A percentile compares a stretch with the other conserved stretches of the same genome.
These are phyloP conservation scores for Orthonyx spaldingii DNA, from an alignment of 2,113 vertebrate species.

Conservation along the genomic window DNA sequence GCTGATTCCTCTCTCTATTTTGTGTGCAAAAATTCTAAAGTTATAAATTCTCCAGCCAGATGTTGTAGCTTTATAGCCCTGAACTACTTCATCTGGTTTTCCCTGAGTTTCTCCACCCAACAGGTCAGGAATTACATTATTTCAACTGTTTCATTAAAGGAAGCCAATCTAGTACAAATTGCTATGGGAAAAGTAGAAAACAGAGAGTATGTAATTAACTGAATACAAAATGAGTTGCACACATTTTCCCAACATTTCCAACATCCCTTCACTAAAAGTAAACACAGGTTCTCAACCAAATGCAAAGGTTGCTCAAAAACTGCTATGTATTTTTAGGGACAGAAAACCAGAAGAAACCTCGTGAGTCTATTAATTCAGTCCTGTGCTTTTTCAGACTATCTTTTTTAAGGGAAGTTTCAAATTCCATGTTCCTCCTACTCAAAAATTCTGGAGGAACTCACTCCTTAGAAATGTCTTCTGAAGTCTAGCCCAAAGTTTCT, in stretches of 20 bases:
- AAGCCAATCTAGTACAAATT: background rate
- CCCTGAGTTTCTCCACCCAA: background rate
- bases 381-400: background rate
- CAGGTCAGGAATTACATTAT: background rate
- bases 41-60: background rate
- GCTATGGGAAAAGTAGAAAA: background rate
- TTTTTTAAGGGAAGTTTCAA: background rate
- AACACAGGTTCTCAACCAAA: background rate
- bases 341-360: background rate
- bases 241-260: background rate
- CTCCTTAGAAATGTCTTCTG: background rate
- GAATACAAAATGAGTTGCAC: background rate
- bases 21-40: background rate
- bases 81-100: background rate
- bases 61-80: background rate
- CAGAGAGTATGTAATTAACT: background rate
- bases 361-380: background rate
- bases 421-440: background rate
- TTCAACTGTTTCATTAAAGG: background rate
- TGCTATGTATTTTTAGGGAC: background rate
- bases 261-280: background rate
- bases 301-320: background rate
- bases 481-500: background rate
- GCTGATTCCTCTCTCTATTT: background rate
- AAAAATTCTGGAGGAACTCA: background rate